A percentile compares a stretch with the other conserved stretches of the same genome.
Evolutionary conservation across 2,113 vertebrate species (phyloP).

Genomic region (Ctenodactylus gundi): DNA sequence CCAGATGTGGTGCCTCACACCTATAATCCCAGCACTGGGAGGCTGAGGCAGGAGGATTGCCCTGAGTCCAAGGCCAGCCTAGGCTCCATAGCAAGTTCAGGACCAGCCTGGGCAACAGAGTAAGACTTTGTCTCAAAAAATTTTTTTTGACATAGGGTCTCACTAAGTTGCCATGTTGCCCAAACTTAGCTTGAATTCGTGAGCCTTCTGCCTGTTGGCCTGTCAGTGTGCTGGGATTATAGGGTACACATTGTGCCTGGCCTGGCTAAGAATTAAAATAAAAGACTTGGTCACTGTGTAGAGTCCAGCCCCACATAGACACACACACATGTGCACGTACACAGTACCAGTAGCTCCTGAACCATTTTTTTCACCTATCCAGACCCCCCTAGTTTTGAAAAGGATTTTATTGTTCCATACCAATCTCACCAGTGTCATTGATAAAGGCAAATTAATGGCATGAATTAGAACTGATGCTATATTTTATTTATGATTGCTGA

Average conservation of each 20-base stretch:
- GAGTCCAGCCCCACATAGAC: background rate
- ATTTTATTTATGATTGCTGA: background rate
- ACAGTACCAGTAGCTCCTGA: background rate
- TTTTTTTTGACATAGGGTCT: background rate
- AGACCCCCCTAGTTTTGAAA: background rate
- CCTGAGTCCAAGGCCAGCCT: no score
- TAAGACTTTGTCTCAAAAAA: background rate
- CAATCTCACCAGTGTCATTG: background rate
- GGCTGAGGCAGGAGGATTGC: no score
- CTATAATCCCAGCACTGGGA: no score
- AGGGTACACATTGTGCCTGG: background rate
- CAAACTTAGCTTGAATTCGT: background rate
- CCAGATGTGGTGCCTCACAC: no score
- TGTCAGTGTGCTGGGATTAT: background rate
- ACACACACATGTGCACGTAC: no score
- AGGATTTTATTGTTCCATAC: background rate
- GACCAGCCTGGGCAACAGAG: no score
- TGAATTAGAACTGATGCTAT: conserved; percentile 18
- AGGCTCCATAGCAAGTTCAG: no score
- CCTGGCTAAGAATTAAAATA: background rate
- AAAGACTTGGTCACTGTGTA: conserved; percentile 6
- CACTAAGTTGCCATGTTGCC: background rate
- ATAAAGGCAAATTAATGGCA: background rate
- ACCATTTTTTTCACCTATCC: background rate
- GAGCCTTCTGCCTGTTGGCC: background rate